A percentile compares a stretch with the other conserved stretches of the same genome.
phyloP scores from a whole-genome alignment of 2,888 invertebrate species.

The Drosophila neutralis region DNA sequence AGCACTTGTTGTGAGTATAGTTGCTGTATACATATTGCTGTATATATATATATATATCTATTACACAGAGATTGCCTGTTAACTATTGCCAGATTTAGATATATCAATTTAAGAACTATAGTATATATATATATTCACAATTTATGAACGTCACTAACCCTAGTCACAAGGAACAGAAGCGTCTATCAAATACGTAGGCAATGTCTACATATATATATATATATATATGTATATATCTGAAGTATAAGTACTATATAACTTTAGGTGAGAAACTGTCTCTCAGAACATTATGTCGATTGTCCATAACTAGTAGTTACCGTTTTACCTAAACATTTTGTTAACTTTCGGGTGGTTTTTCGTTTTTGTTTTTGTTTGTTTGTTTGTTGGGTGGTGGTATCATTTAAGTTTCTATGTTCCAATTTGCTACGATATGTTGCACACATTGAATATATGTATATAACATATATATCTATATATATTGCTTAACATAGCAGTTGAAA shows the following conservation, averaged over 20 bases:
- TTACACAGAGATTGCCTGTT: conserved; percentile 23
- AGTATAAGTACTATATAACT: conserved; percentile 18
- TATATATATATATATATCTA: conserved; percentile 22
- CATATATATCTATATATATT: background rate
- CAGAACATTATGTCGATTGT: conserved; percentile 67
- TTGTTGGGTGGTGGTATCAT: conserved; percentile 66
- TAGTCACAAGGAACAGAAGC: conserved; percentile 76
- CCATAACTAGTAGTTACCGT: conserved; percentile 66
- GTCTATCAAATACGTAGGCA: conserved; percentile 55
- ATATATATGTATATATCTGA: conserved; percentile 21
- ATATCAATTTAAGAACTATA: conserved; percentile 4
- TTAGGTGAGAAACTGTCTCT: conserved; percentile 35
- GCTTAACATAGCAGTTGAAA: conserved; percentile 3
- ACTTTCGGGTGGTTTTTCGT: conserved; percentile 72
- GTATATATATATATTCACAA: conserved; percentile 17
- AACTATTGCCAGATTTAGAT: conserved; percentile 19
- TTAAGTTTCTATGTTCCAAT: conserved; percentile 65
- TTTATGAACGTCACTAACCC: conserved; percentile 66
- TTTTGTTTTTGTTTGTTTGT: conserved; percentile 15
- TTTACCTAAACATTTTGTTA: conserved; percentile 59
- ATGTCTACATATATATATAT: conserved; percentile 14
- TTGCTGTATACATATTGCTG: conserved; percentile 15
- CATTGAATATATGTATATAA: conserved; percentile 9
- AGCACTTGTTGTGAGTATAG: conserved; percentile 48
- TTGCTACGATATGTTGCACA: conserved; percentile 59